Evolutionary conservation across 1,140 invertebrate genomes (phyloP).

Genomic region (Leptopilina clavipes): DNA sequence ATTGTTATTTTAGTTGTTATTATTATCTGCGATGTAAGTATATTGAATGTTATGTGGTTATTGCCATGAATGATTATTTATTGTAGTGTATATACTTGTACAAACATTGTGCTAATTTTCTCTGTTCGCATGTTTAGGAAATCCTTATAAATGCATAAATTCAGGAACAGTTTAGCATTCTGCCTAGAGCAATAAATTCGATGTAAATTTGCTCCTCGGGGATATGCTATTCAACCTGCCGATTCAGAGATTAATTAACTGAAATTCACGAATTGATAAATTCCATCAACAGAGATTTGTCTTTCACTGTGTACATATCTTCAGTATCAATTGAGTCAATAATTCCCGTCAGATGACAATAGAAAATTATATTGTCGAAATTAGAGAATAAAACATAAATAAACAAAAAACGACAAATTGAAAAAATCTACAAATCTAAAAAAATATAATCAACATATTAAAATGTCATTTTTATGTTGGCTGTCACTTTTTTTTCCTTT

Average conservation of each 20-base stretch:
- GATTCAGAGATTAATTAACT: constrained; percentile 16
- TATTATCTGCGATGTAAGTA: too few species aligned
- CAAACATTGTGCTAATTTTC: constrained; percentile 16
- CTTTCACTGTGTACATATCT: not conserved
- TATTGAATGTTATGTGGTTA: too few species aligned
- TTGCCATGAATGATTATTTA: not conserved
- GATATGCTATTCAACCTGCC: constrained; percentile 15
- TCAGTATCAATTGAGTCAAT: not conserved
- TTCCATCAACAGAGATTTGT: not conserved
- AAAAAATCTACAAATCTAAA: too few species aligned
- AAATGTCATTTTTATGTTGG: too few species aligned
- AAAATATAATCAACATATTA: too few species aligned
- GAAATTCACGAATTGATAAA: constrained; percentile 14
- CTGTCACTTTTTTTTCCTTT: too few species aligned
- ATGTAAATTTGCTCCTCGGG: constrained; percentile 7
- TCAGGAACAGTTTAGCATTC: not conserved
- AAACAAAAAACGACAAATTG: too few species aligned
- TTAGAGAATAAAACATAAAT: too few species aligned
- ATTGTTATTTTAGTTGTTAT: too few species aligned
- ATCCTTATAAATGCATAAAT: constrained; percentile 15
- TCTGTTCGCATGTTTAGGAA: not conserved
- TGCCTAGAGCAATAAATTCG: constrained; percentile 7
- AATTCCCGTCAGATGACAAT: not conserved
- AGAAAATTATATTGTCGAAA: too few species aligned
- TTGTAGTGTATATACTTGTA: not conserved